phyloP scores from a whole-genome alignment of 2,113 vertebrate genomes.

The Cyprinodon tularosa region DNA sequence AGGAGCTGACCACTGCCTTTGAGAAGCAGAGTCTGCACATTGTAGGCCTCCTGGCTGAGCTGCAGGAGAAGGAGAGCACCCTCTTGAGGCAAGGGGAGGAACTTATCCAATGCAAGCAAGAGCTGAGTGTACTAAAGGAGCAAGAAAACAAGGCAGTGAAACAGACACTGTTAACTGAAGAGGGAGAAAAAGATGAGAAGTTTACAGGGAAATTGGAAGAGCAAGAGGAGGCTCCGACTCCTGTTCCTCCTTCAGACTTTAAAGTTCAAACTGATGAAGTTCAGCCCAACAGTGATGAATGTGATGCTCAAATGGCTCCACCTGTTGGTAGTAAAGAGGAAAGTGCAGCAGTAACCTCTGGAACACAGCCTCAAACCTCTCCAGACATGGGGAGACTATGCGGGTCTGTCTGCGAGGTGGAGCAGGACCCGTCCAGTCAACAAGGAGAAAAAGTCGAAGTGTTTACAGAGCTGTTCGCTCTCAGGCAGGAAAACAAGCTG shows the following conservation, averaged over 20 bases:
- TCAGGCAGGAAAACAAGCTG: conserved; percentile 57
- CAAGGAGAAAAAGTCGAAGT: not conserved
- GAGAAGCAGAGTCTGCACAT: conserved; percentile 83
- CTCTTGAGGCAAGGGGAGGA: conserved; percentile 67
- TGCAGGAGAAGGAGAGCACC: conserved; percentile 75
- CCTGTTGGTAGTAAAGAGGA: not conserved
- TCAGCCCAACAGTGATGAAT: not conserved
- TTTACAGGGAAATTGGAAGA: not conserved
- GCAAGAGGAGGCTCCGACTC: not conserved
- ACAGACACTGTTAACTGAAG: not conserved
- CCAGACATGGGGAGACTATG: not conserved
- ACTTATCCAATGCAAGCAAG: conserved; percentile 59
- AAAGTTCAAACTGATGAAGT: conserved; percentile 1
- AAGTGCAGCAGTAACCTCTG: not conserved
- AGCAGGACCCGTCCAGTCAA: conserved; percentile 4
- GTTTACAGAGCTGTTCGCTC: conserved; percentile 39
- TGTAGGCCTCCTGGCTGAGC: conserved; percentile 74
- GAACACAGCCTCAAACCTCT: not conserved
- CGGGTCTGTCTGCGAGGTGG: conserved; percentile 6
- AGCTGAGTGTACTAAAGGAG: conserved; percentile 53
- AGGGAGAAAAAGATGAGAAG: conserved; percentile 3
- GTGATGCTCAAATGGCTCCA: conserved; percentile 10
- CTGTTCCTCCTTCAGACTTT: not conserved
- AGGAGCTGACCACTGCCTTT: conserved; percentile 79
- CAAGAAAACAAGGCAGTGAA: conserved; percentile 3